Conservation (phyloP, 2,113 vertebrate genomes). For the Dicerorhinus sumatrensis region DNA sequence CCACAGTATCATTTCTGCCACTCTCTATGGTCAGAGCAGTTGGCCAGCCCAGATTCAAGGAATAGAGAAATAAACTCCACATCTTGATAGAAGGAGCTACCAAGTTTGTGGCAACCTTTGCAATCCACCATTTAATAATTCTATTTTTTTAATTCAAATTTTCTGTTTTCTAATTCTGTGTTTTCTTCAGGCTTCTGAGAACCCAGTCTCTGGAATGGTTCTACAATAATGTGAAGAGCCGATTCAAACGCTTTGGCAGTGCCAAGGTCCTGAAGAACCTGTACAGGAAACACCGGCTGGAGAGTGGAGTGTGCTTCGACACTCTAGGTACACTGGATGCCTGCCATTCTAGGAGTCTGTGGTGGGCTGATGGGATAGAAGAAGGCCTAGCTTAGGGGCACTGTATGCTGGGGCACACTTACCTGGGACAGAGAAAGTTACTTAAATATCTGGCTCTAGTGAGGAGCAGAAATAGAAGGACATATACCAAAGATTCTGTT, state of each 20-base stretch:
- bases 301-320: conserved; percentile 91
- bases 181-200: conserved; percentile 90
- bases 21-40: background rate
- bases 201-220: conserved; percentile 98
- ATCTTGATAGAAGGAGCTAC: background rate
- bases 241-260: conserved; percentile 98
- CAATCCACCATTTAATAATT: fast-evolving
- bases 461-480: background rate
- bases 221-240: conserved; percentile 97
- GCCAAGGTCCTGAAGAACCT: conserved; percentile 98
- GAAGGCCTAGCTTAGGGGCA: background rate
- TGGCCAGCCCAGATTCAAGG: background rate
- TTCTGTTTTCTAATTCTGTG: conserved; percentile 30
- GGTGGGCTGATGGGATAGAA: background rate
- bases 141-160: background rate
- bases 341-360: too few species aligned
- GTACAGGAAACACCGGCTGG: conserved; percentile 95
- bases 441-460: background rate
- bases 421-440: too few species aligned
- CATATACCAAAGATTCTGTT: background rate
- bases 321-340: conserved; percentile 87
- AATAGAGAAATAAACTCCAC: background rate
- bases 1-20: fast-evolving
- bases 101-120: fast-evolving
- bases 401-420: background rate